Evolutionary conservation across 2,113 vertebrate species (phyloP).

Genomic region (Gadus chalcogrammus): DNA sequence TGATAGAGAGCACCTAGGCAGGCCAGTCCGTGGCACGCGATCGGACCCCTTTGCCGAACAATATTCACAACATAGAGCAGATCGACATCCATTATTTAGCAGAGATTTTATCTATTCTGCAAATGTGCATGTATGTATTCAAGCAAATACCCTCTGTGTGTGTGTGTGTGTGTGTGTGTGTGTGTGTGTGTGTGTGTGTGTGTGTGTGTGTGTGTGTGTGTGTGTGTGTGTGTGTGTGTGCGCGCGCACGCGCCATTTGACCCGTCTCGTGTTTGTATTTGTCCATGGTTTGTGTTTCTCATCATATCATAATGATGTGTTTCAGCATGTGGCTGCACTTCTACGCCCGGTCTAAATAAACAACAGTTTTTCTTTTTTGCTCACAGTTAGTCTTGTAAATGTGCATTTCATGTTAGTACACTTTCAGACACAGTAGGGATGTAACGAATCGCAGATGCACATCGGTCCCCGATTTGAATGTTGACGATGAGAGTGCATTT

Average conservation of each 20-base stretch:
- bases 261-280: no score
- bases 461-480: no score
- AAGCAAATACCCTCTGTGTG: slow-evolving; percentile 23
- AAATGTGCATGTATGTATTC: slow-evolving; percentile 54
- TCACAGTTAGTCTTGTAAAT: no score
- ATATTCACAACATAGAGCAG: slow-evolving; percentile 71
- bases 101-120: slow-evolving; percentile 62
- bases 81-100: slow-evolving; percentile 68
- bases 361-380: no score
- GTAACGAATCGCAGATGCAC: no score
- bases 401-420: no score
- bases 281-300: no score
- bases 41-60: slow-evolving; percentile 58
- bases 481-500: background rate
- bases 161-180: slow-evolving; percentile 22
- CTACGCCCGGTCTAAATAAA: no score
- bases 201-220: background rate
- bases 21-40: slow-evolving; percentile 60
- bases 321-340: background rate
- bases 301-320: background rate
- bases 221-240: no score
- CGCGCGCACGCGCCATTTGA: no score
- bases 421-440: no score
- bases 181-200: slow-evolving; percentile 8
- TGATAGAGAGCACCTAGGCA: slow-evolving; percentile 26